A percentile compares a stretch with the other conserved stretches of the same genome.
Conservation (phyloP, 2,113 vertebrate species). For the Catharus fuscescens region DNA sequence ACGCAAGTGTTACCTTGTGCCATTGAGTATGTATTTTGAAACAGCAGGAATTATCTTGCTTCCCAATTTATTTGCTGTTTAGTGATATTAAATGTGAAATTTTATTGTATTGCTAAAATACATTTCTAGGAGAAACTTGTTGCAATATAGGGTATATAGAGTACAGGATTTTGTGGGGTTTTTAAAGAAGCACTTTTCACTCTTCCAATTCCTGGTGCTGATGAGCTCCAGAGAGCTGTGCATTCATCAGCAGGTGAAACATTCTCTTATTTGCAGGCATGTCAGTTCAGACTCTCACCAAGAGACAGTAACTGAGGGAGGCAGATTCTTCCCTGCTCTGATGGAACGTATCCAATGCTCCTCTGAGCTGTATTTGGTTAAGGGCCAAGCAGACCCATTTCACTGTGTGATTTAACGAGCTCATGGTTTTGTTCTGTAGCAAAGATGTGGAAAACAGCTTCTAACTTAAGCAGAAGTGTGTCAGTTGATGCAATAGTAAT, state of each 20-base stretch:
- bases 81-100: background rate
- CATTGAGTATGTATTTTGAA: background rate
- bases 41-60: background rate
- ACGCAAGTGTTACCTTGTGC: background rate
- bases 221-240: background rate
- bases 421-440: background rate
- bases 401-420: background rate
- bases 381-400: background rate
- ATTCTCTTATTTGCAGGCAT: background rate
- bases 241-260: background rate
- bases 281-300: background rate
- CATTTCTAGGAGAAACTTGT: background rate
- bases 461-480: background rate
- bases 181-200: background rate
- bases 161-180: background rate
- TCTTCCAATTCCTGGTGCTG: background rate
- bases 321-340: background rate
- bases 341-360: background rate
- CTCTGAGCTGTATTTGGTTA: fast-evolving
- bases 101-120: background rate
- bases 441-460: background rate
- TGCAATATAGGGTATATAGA: background rate
- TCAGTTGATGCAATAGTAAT: background rate
- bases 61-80: background rate
- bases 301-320: background rate